Conservation (phyloP, 2,888 invertebrate species). For the Oscheius sp. region DNA sequence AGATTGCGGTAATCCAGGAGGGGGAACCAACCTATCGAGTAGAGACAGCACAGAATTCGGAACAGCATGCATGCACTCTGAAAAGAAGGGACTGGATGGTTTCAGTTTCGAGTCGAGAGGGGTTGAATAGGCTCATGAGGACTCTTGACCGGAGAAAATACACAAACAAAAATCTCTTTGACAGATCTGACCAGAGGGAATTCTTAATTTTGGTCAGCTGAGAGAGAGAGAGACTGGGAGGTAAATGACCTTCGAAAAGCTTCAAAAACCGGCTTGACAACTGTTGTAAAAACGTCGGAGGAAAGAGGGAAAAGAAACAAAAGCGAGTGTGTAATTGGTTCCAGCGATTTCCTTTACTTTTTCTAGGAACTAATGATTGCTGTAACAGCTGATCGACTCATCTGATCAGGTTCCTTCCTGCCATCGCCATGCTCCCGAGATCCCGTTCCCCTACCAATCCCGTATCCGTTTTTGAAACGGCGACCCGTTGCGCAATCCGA, state of each 20-base stretch:
- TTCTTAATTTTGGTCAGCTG: too few species aligned
- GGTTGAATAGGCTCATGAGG: slow-evolving; percentile 25
- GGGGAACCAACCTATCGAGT: not conserved
- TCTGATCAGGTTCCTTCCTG: slow-evolving; percentile 10
- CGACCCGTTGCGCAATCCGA: slow-evolving; percentile 17
- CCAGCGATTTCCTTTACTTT: not conserved
- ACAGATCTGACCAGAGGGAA: not conserved
- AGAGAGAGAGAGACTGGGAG: too few species aligned
- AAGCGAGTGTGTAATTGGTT: not conserved
- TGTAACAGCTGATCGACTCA: slow-evolving; percentile 11
- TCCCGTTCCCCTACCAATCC: slow-evolving; percentile 7
- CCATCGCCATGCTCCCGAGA: slow-evolving; percentile 16
- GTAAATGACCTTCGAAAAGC: not conserved
- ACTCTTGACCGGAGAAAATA: slow-evolving; percentile 27
- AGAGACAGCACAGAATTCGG: slow-evolving; percentile 9
- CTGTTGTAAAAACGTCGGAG: slow-evolving; percentile 5
- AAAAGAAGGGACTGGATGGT: slow-evolving; percentile 14
- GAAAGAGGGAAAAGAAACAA: not conserved
- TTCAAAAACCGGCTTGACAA: slow-evolving; percentile 7
- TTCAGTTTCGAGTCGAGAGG: slow-evolving; percentile 29
- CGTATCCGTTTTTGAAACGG: slow-evolving; percentile 16
- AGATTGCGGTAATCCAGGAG: not conserved
- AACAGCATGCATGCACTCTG: slow-evolving; percentile 25
- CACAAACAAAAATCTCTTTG: slow-evolving; percentile 28
- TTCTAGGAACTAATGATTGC: not conserved